Percentiles rank a stretch among this genome's conserved stretches.
These are phyloP conservation scores for Diabrotica undecimpunctata DNA, from an alignment of 1,140 invertebrate species.

Conservation along the genomic window DNA sequence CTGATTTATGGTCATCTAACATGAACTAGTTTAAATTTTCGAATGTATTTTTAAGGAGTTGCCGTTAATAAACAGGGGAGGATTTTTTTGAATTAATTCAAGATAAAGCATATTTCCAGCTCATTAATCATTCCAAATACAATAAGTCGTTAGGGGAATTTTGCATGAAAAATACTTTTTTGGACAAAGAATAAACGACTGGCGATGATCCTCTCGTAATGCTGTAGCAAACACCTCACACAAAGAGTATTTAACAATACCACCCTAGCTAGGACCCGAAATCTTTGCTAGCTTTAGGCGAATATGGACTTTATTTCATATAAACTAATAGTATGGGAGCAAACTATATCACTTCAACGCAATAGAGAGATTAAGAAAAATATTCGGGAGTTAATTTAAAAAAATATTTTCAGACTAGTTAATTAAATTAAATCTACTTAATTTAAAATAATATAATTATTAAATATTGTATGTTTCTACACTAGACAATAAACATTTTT, in stretches of 20 bases:
- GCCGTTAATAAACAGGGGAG: constrained; percentile 7
- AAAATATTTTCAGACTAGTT: too few relatives aligned
- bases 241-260: constrained; percentile 25
- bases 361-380: too few relatives aligned
- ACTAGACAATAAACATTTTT: too few relatives aligned
- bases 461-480: too few relatives aligned
- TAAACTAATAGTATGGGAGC: background rate
- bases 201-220: constrained; percentile 19
- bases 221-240: constrained; percentile 25
- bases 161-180: constrained; percentile 35
- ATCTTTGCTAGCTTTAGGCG: constrained; percentile 4
- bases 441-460: too few relatives aligned
- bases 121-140: constrained; percentile 36
- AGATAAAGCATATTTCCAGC: constrained; percentile 26
- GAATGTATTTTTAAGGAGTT: background rate
- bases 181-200: constrained; percentile 21
- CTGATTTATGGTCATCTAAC: too few relatives aligned
- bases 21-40: constrained; percentile 4
- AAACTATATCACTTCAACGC: too few relatives aligned
- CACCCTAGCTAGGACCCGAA: constrained; percentile 14
- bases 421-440: too few relatives aligned
- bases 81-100: constrained; percentile 25
- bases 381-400: too few relatives aligned
- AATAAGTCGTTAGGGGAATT: constrained; percentile 39
- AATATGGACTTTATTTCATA: constrained; percentile 14